Evolutionary conservation across 2,888 invertebrate species (phyloP), one percentile per base, ranked within the genome.

Genomic region (Diplolepis rosae): DNA sequence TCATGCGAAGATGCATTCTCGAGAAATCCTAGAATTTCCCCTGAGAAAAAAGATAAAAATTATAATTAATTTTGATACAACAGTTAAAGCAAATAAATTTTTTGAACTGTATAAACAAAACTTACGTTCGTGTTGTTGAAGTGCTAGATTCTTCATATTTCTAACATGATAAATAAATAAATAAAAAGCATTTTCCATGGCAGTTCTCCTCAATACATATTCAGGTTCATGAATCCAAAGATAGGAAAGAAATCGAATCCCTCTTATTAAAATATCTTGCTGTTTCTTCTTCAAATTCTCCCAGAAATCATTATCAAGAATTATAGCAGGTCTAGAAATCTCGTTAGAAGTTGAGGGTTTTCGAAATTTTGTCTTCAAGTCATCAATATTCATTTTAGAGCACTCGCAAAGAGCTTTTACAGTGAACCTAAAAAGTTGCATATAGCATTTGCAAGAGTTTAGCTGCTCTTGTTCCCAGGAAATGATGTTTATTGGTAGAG

Each of bases 111-210:
- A 13, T 2, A 22, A 22, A 48, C 4, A 22, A 48, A 48, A 80
- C 83, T 84, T 75, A 88, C 87, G 78, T 71, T 88, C 87, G 65
- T 83, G 85, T 50, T 83, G 81, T 30, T 82, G 79, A 7, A 87
- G 74, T 32, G 69, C 69, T 3, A 88, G 73, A 66, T 84, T 83
- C 7, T 83, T 75, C 24, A 84, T 79, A 2, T 73, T 73, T 11
- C 45, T 68, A 2, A 87, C 72, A 66, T 84, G 81, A 39, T 82
- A 77, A 65, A 87, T 77, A 39, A 88, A 86, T 48, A 82, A 76
- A 66, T 85, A 80, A 71, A 88, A 84, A 11, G 82, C 79, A 61
- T 85, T 83, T 69, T 85, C 85, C 24, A 85, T 84, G 27, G 84
- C 84, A 1, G 82, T 78, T n/a, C 79, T 72, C 66, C 82, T 80